Evolutionary conservation across 2,113 vertebrate species (phyloP).

Genomic region (Rhinichthys klamathensis): DNA sequence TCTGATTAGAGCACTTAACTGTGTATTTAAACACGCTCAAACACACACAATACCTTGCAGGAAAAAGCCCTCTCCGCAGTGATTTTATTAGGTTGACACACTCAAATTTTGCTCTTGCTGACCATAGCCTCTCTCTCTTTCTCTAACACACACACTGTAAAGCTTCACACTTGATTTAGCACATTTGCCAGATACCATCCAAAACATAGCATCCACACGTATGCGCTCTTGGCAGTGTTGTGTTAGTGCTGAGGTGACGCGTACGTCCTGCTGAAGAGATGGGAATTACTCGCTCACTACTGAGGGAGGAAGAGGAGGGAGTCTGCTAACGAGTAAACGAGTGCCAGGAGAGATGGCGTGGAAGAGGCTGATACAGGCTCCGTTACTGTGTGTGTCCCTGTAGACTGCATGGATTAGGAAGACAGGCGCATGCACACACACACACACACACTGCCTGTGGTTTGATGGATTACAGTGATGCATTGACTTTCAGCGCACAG

Average conservation of each 20-base stretch:
- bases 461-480: constrained; percentile 37
- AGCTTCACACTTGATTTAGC: constrained; percentile 27
- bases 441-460: not conserved
- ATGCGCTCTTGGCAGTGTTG: not conserved
- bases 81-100: constrained; percentile 24
- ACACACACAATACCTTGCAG: constrained; percentile 12
- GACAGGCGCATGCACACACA: not conserved
- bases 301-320: constrained; percentile 36
- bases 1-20: constrained; percentile 26
- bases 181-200: constrained; percentile 10
- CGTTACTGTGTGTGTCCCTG: constrained; percentile 1
- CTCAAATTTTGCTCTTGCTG: constrained; percentile 1
- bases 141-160: not conserved
- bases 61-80: constrained; percentile 6
- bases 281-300: constrained; percentile 15
- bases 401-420: constrained; percentile 41
- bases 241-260: not conserved
- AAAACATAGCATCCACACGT: not conserved
- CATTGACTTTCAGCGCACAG: not conserved
- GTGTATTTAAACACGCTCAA: constrained; percentile 11
- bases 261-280: not conserved
- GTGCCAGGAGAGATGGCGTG: constrained; percentile 46
- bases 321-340: constrained; percentile 14
- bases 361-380: constrained; percentile 42
- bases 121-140: constrained; percentile 1